phyloP scores from a whole-genome alignment of 37 sponge, comb jelly and placozoan genomes.

The Bolinopsis microptera region DNA sequence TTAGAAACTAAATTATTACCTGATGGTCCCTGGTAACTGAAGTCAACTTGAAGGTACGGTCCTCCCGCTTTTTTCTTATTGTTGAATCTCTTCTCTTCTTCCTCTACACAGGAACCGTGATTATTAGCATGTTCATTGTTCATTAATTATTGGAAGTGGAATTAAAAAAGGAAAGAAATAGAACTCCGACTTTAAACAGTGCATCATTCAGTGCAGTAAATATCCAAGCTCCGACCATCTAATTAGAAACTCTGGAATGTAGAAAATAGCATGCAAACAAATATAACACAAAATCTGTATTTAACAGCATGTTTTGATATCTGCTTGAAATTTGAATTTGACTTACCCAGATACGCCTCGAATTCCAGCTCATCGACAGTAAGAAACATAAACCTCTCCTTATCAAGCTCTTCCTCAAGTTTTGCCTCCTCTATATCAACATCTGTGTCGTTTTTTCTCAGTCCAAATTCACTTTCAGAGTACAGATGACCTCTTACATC shows the following conservation, averaged over 20 bases:
- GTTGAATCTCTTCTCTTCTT: slow-evolving; percentile 64
- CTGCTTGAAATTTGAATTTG: too few species aligned
- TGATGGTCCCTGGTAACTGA: not conserved
- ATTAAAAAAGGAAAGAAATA: not conserved
- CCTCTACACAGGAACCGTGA: not conserved
- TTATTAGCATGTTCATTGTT: not conserved
- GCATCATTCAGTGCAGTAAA: too few species aligned
- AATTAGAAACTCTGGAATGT: too few species aligned
- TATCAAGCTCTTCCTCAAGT: slow-evolving; percentile 2
- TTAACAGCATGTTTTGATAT: too few species aligned
- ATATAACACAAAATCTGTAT: too few species aligned
- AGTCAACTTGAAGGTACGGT: slow-evolving; percentile 12
- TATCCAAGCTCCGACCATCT: too few species aligned
- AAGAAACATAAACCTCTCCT: slow-evolving; percentile 52
- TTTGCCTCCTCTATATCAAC: not conserved
- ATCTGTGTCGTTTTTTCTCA: slow-evolving; percentile 8
- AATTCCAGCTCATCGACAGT: slow-evolving; percentile 53
- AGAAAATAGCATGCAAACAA: too few species aligned
- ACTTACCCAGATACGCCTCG: slow-evolving; percentile 55
- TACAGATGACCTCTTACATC: slow-evolving; percentile 66
- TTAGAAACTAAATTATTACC: not conserved
- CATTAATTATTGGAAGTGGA: not conserved
- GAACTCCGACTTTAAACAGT: not conserved
- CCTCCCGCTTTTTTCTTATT: slow-evolving; percentile 35
- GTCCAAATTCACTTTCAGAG: slow-evolving; percentile 19